A percentile compares a stretch with the other conserved stretches of the same genome.
These are phyloP conservation scores for Mormoops blainvillei DNA, from an alignment of 2,113 vertebrate genomes.

Conservation along the genomic window DNA sequence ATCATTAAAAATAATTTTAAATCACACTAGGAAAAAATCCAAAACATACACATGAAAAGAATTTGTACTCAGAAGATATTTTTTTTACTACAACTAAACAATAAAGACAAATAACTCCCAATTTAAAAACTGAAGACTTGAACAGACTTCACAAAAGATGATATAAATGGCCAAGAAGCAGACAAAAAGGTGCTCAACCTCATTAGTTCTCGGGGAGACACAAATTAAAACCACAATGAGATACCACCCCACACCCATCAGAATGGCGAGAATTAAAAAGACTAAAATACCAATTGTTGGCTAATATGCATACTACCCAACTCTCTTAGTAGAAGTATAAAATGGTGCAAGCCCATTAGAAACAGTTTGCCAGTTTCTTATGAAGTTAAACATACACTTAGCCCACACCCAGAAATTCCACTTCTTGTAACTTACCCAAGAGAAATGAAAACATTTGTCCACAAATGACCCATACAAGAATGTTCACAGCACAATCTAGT, in stretches of 20 bases:
- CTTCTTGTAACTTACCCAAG: constrained; percentile 38
- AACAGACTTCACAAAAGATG: neutral
- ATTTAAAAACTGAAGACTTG: neutral
- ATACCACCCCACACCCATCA: neutral
- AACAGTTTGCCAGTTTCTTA: constrained; percentile 17
- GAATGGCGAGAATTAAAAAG: constrained; percentile 2
- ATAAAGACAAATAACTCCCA: neutral
- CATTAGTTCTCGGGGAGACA: neutral
- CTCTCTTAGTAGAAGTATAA: neutral
- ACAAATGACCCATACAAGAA: constrained; percentile 5
- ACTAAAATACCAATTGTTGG: neutral
- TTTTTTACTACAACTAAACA: neutral
- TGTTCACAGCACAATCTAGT: neutral
- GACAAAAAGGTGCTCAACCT: neutral
- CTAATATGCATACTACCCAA: neutral
- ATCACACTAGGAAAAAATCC: neutral
- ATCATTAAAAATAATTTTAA: neutral
- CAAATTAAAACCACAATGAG: neutral
- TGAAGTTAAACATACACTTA: constrained; percentile 40
- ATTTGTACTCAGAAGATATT: neutral
- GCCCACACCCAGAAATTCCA: constrained; percentile 53
- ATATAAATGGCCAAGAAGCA: neutral
- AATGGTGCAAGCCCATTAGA: neutral
- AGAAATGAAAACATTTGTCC: constrained; percentile 40
- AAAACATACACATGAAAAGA: neutral